phyloP scores from a whole-genome alignment of 2,888 invertebrate genomes.

The Melinaea menophilus region DNA sequence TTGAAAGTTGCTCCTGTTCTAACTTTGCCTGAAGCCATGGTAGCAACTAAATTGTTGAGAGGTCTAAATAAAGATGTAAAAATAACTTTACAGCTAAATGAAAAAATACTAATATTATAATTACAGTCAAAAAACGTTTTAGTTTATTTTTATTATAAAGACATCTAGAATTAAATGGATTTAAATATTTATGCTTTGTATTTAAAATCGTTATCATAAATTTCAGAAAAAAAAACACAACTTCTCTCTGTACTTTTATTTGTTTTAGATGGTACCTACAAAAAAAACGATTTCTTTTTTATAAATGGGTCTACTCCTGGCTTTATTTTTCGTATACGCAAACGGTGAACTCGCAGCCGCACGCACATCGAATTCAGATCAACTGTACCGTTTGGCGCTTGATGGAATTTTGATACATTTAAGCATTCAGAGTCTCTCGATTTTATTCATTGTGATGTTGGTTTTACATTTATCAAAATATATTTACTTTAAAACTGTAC shows the following conservation, averaged over 20 bases:
- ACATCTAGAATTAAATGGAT: background rate
- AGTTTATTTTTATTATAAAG: background rate
- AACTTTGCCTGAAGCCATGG: conserved; percentile 22
- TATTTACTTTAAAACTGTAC: no score
- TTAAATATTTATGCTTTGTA: background rate
- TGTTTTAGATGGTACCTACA: conserved; percentile 7
- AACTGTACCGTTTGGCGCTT: conserved; percentile 46
- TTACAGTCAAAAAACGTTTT: no score
- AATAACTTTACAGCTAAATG: conserved; percentile 7
- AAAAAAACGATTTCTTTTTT: conserved; percentile 21
- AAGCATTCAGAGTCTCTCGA: conserved; percentile 35
- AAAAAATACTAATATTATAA: background rate
- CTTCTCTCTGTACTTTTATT: background rate
- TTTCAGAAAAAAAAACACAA: background rate
- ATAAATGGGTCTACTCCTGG: conserved; percentile 22
- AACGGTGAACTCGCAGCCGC: conserved; percentile 47
- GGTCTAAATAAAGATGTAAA: conserved; percentile 7
- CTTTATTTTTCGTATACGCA: conserved; percentile 30
- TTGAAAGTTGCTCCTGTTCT: conserved; percentile 19
- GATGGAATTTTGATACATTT: conserved; percentile 66
- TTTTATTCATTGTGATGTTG: conserved; percentile 5
- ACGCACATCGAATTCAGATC: conserved; percentile 67
- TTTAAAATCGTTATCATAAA: background rate
- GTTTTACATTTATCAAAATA: no score
- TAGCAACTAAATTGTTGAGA: conserved; percentile 5